phyloP scores from a whole-genome alignment of 2,113 vertebrate genomes.

The Dromaius novaehollandiae region DNA sequence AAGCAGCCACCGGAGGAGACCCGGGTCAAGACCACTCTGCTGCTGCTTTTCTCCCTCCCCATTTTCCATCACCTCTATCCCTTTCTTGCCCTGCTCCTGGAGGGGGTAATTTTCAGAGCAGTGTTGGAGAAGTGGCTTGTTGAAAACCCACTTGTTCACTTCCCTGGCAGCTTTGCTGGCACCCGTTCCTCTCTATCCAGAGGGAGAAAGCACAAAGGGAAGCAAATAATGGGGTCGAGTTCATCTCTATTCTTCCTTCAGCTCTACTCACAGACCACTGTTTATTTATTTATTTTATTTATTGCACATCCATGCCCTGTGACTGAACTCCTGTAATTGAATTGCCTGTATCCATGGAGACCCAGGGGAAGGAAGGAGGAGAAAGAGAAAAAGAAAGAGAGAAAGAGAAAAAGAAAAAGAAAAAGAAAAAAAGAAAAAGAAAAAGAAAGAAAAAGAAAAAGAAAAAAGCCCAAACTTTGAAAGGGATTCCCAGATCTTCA shows the following conservation, averaged over 20 bases:
- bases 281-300: background rate
- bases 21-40: too few relatives aligned
- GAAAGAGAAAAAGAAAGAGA: background rate
- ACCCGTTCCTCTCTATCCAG: background rate
- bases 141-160: background rate
- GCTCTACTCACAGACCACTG: background rate
- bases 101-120: background rate
- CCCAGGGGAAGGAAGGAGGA: background rate
- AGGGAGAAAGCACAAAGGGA: background rate
- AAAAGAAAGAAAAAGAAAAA: too few relatives aligned
- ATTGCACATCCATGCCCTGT: background rate
- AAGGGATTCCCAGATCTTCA: background rate
- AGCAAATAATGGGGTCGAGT: background rate
- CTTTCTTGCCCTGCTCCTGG: background rate
- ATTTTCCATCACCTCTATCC: background rate
- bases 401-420: background rate
- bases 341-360: background rate
- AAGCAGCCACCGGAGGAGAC: background rate
- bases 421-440: too few relatives aligned
- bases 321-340: background rate
- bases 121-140: background rate
- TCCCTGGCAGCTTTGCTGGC: background rate
- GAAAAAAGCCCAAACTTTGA: background rate
- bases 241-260: background rate
- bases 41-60: background rate